Evolutionary conservation across 64 coral and sea anemone species (phyloP).

Genomic region (Catalaphyllia jardinei): DNA sequence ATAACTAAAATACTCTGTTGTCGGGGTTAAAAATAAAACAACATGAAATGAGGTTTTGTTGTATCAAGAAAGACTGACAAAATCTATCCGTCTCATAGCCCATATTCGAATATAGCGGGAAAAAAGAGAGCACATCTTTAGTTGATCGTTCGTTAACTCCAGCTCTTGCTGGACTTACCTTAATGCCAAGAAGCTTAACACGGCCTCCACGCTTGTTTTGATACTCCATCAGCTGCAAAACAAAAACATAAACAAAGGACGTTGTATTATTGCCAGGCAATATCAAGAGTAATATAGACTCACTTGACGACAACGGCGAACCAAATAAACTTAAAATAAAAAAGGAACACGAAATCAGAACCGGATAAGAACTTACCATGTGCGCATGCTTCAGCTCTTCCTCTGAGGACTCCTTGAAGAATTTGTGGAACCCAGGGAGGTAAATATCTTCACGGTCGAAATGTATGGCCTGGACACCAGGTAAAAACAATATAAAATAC

Average conservation of each 20-base stretch:
- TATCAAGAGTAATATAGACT: too few relatives aligned
- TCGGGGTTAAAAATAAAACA: too few relatives aligned
- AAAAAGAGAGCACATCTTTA: too few relatives aligned
- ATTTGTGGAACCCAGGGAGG: slow-evolving; percentile 78
- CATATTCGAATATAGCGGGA: too few relatives aligned
- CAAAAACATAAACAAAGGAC: background rate
- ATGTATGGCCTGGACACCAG: slow-evolving; percentile 60
- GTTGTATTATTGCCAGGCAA: too few relatives aligned
- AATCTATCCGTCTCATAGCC: too few relatives aligned
- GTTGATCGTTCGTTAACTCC: background rate
- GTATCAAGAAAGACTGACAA: too few relatives aligned
- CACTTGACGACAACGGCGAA: too few relatives aligned
- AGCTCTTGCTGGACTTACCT: slow-evolving; percentile 16
- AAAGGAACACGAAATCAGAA: background rate
- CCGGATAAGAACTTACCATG: slow-evolving; percentile 8
- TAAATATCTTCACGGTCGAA: slow-evolving; percentile 85
- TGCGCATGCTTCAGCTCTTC: slow-evolving; percentile 80
- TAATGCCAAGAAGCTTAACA: slow-evolving; percentile 33
- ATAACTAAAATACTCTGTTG: too few relatives aligned
- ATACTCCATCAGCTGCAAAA: slow-evolving; percentile 70
- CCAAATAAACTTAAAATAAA: background rate
- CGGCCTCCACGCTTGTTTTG: slow-evolving; percentile 74
- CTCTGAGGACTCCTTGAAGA: slow-evolving; percentile 77
- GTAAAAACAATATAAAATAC: background rate
- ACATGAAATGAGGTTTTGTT: too few relatives aligned